A percentile compares a stretch with the other conserved stretches of the same genome.
Conservation (phyloP, 2,888 invertebrate genomes). For the Cacoxenus indagator region DNA sequence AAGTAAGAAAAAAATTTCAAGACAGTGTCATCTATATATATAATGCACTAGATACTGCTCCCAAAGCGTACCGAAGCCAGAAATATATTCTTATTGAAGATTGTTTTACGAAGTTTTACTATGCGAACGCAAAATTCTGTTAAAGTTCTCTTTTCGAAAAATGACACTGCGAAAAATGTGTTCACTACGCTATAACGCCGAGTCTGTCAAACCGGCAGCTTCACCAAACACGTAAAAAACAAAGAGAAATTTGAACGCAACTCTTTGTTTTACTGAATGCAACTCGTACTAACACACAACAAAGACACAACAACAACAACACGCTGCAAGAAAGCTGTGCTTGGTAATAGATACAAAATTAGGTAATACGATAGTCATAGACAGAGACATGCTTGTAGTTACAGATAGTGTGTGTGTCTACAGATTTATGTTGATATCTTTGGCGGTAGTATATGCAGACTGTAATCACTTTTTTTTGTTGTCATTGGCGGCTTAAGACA, state of each 20-base stretch:
- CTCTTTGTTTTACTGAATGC: constrained; percentile 10
- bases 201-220: no score
- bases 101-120: no score
- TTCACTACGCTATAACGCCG: no score
- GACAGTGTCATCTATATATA: background rate
- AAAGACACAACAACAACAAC: background rate
- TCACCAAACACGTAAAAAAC: no score
- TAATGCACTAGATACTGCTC: background rate
- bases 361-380: constrained; percentile 54
- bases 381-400: constrained; percentile 28
- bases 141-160: no score
- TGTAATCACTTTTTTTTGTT: background rate
- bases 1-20: background rate
- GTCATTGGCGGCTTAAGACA: constrained; percentile 28
- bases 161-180: no score
- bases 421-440: background rate
- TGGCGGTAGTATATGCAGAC: background rate
- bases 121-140: no score
- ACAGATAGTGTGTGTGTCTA: constrained; percentile 20
- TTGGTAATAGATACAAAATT: constrained; percentile 36
- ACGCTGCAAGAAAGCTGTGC: background rate
- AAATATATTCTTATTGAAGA: no score
- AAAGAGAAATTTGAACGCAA: background rate
- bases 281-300: background rate
- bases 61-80: no score